Conservation (phyloP, 2,888 invertebrate species). For the Arenicola marina region DNA sequence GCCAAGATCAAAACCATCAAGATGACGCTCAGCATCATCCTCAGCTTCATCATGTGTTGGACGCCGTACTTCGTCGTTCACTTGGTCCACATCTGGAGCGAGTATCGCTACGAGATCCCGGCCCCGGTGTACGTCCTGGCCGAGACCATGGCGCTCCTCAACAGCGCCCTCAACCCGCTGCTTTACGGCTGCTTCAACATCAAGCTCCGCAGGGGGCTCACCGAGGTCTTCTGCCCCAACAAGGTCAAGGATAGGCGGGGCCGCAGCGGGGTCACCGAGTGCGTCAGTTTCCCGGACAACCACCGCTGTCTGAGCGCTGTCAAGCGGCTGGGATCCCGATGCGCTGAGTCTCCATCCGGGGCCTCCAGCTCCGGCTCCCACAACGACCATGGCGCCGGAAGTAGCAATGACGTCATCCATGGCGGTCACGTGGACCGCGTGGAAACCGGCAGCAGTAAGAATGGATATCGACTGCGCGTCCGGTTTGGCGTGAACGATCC, state of each 20-base stretch:
- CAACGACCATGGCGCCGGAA: background rate
- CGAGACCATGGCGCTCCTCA: slow-evolving; percentile 56
- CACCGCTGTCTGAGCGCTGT: background rate
- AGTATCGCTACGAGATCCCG: slow-evolving; percentile 55
- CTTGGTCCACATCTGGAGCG: slow-evolving; percentile 59
- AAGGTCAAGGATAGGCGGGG: background rate
- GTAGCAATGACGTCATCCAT: background rate
- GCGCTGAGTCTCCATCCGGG: background rate
- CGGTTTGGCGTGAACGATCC: no score
- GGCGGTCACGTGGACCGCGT: no score
- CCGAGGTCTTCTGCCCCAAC: slow-evolving; percentile 29
- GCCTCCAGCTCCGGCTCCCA: background rate
- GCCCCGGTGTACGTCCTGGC: slow-evolving; percentile 56
- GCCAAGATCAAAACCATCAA: slow-evolving; percentile 63
- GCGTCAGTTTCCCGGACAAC: background rate
- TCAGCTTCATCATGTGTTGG: slow-evolving; percentile 62
- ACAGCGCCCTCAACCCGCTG: slow-evolving; percentile 62
- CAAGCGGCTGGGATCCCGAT: background rate
- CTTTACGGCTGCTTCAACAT: slow-evolving; percentile 62
- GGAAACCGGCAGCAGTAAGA: background rate
- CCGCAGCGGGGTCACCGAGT: background rate
- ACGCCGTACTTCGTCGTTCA: slow-evolving; percentile 63
- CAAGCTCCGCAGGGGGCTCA: slow-evolving; percentile 52
- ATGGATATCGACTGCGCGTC: slow-evolving; percentile 8
- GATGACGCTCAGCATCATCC: slow-evolving; percentile 62